Conservation (phyloP, 2,113 vertebrate genomes). For the Neogale vison region DNA sequence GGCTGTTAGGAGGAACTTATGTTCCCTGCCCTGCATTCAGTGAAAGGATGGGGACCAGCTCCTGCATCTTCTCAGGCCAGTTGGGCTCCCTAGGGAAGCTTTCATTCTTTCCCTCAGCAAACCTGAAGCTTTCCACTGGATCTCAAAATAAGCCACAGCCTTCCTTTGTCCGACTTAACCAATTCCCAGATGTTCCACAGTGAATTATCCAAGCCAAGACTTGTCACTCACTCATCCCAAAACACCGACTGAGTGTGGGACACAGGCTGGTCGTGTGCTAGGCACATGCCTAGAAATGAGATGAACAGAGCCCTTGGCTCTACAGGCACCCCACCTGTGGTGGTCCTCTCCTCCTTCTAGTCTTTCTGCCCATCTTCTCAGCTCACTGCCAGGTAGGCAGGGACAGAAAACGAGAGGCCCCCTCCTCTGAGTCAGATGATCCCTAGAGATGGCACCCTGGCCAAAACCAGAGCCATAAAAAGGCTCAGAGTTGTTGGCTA, state of each 20-base stretch:
- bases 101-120: background rate
- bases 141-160: background rate
- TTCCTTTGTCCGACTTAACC: background rate
- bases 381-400: background rate
- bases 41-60: background rate
- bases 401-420: background rate
- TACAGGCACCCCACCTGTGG: background rate
- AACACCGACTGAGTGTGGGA: background rate
- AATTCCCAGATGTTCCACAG: background rate
- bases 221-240: background rate
- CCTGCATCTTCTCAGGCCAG: background rate
- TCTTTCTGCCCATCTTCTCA: background rate
- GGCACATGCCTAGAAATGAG: background rate
- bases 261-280: background rate
- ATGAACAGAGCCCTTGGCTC: background rate
- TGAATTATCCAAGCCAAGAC: background rate
- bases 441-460: background rate
- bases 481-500: background rate
- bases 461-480: background rate
- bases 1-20: background rate
- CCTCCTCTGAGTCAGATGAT: background rate
- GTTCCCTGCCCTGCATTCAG: background rate
- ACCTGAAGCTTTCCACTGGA: background rate
- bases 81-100: background rate
- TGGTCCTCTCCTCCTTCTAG: background rate